A percentile compares a stretch with the other conserved stretches of the same genome.
These are phyloP conservation scores for Montifringilla adamsi DNA, from an alignment of 2,113 vertebrate species.

Conservation along the genomic window DNA sequence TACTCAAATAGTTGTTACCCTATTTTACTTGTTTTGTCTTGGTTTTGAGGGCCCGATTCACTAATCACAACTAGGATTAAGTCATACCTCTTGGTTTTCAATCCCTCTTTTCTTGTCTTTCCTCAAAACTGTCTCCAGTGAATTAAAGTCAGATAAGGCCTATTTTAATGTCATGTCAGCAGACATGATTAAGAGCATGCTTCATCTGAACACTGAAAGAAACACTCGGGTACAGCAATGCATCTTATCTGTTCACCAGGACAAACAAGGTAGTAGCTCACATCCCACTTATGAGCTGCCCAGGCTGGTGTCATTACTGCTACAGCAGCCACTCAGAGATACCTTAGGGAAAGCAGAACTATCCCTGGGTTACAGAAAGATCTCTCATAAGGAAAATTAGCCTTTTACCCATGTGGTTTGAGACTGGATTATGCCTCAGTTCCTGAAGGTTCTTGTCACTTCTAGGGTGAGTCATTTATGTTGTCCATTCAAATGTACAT, in stretches of 20 bases:
- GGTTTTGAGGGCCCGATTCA: constrained; percentile 72
- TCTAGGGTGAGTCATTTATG: background rate
- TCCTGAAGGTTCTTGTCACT: background rate
- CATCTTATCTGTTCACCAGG: background rate
- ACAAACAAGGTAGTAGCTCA: background rate
- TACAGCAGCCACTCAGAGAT: background rate
- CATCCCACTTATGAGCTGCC: background rate
- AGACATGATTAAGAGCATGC: background rate
- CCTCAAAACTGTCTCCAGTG: background rate
- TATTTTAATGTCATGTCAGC: background rate
- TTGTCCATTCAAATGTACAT: background rate
- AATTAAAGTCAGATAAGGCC: background rate
- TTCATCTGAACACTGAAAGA: background rate
- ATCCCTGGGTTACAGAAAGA: background rate
- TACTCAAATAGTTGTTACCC: constrained; percentile 34
- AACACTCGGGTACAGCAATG: background rate
- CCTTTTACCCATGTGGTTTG: background rate
- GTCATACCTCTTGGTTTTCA: background rate
- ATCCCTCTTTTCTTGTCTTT: background rate
- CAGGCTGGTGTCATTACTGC: background rate
- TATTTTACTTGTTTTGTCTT: constrained; percentile 22
- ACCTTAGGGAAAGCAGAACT: background rate
- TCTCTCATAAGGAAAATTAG: background rate
- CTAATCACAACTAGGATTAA: constrained; percentile 62
- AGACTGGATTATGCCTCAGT: background rate